Evolutionary conservation across 2,888 invertebrate genomes (phyloP).

Genomic region (Sinelater perroti): DNA sequence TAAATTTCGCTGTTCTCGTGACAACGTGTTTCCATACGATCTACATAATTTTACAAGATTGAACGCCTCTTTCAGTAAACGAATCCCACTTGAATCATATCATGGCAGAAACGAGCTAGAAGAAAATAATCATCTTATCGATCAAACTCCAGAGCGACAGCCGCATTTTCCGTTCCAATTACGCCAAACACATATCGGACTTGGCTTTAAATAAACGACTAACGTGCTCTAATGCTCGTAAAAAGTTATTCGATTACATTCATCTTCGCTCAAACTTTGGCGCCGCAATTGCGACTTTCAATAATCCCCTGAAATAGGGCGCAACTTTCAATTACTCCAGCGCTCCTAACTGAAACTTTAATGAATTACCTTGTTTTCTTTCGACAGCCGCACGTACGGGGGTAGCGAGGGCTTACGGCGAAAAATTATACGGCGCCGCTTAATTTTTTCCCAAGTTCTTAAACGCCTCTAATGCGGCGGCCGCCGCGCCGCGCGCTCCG

Average conservation of each 20-base stretch:
- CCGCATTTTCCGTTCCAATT: conserved; percentile 42
- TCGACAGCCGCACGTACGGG: conserved; percentile 9
- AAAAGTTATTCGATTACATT: conserved; percentile 42
- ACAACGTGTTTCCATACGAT: no score
- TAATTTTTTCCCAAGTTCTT: not conserved
- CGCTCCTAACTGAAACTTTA: conserved; percentile 45
- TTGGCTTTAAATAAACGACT: conserved; percentile 34
- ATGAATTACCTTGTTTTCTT: conserved; percentile 31
- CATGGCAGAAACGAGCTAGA: conserved; percentile 25
- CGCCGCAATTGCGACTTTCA: conserved; percentile 45
- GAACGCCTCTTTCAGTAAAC: no score
- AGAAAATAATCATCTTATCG: conserved; percentile 38
- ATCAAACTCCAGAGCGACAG: conserved; percentile 36
- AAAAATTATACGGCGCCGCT: conserved; percentile 11
- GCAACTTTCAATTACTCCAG: conserved; percentile 51
- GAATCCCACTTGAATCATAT: conserved; percentile 20
- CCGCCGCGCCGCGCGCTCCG: not conserved
- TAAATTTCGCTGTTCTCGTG: no score
- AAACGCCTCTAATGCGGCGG: not conserved
- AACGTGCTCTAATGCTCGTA: conserved; percentile 39
- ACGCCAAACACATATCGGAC: conserved; percentile 39
- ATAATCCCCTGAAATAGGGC: conserved; percentile 50
- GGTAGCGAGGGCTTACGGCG: conserved; percentile 7
- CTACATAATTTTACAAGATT: no score
- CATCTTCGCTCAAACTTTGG: conserved; percentile 36